Evolutionary conservation across 2,797 vertebrate genomes (phyloP).

Genomic region (Danio aesculapii): DNA sequence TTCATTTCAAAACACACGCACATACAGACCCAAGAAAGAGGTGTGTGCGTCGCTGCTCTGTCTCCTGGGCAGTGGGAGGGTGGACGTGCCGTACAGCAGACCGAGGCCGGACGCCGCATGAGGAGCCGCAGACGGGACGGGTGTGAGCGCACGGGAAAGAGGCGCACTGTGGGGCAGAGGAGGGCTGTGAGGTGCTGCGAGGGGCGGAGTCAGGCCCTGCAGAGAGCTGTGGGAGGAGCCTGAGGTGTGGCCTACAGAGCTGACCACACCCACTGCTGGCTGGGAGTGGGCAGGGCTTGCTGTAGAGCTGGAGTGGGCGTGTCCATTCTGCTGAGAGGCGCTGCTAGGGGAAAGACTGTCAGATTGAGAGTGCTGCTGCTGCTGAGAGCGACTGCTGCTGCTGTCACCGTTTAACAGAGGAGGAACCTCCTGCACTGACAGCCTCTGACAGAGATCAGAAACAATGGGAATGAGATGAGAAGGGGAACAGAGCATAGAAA

Average conservation of each 20-base stretch:
- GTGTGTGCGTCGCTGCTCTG: constrained; percentile 78
- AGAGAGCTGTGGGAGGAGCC: constrained; percentile 64
- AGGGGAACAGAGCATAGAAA: too few species aligned
- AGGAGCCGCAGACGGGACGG: constrained; percentile 75
- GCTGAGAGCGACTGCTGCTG: constrained; percentile 73
- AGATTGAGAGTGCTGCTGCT: constrained; percentile 37
- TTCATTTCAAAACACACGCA: too few species aligned
- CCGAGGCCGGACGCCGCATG: constrained; percentile 60
- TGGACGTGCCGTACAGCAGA: not conserved
- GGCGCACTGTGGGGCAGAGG: constrained; percentile 82
- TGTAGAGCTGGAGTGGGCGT: constrained; percentile 63
- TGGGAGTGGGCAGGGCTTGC: constrained; percentile 57
- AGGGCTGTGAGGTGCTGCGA: constrained; percentile 79
- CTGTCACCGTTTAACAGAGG: constrained; percentile 84
- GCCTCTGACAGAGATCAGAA: constrained; percentile 70
- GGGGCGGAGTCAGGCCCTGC: constrained; percentile 75
- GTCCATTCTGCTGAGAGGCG: constrained; percentile 64
- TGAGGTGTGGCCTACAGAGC: constrained; percentile 66
- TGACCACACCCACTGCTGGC: constrained; percentile 68
- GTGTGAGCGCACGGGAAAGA: constrained; percentile 81
- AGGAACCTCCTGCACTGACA: constrained; percentile 85
- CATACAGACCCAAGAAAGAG: constrained; percentile 77
- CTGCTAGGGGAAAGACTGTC: constrained; percentile 67
- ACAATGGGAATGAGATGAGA: too few species aligned
- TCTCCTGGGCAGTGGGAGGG: constrained; percentile 71